Evolutionary conservation across 2,113 vertebrate genomes (phyloP), one percentile per base, ranked within the genome.

Genomic region (Siniperca knerii): DNA sequence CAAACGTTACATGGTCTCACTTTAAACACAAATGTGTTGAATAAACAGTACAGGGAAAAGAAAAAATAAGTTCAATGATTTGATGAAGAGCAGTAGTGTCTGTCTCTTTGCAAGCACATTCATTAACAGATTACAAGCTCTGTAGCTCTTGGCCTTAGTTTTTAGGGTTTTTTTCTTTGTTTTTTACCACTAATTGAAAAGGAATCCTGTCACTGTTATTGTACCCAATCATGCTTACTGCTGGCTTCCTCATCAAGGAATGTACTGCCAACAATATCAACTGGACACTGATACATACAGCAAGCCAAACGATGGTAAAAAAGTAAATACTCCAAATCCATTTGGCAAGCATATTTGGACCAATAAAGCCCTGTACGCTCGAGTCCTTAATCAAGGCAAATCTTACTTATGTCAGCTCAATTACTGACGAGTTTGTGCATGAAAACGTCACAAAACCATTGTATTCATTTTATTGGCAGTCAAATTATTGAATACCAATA

Each of bases 171-270:
- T 44, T 42, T 12, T 46, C 13, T 46, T 13, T 42, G 2, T 42
- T 48, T 48, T 48, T 48, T 4, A 48, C 46, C 50, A 57, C 37
- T 54, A 23, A 46, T 78, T 46, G 42, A 67, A 29, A 5, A 46
- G 25, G 18, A 68, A 52, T 20, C 18, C 25, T 68, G 25, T 54
- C 55, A 12, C 55, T n/a, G 55, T 57, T 69, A 68, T 29, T 1
- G 52, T 57, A 55, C 23, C 62, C 23, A 40, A 40, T 42, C 20
- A 13, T 23, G 37, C 52, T 68, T 11, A n/a, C 12, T 0, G 6
- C 52, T n/a, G 20, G 66, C 77, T 29, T 79, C 67, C 67, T 52
- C 57, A 46, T 37, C 21, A 44, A 70, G 42, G 48, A 50, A 52
- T 35, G 18, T 18, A 33, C 20, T 78, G 64, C 64, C 65, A 78